phyloP scores from a whole-genome alignment of 2,113 vertebrate genomes.

The Rhegmatorhina hoffmannsi region DNA sequence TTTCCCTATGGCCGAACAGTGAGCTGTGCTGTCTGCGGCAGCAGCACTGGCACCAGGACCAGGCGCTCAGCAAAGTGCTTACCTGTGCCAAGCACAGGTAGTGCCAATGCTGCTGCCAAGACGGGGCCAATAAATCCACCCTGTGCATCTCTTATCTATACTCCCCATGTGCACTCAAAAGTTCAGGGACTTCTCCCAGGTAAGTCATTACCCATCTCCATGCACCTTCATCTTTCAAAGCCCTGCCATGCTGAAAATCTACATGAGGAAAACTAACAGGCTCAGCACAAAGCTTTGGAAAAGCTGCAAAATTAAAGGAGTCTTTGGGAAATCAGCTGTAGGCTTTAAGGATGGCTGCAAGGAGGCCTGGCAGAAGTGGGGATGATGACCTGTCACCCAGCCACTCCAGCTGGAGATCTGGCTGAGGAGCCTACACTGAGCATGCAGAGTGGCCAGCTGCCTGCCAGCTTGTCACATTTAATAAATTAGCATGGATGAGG shows the following conservation, averaged over 20 bases:
- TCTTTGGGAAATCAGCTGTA: background rate
- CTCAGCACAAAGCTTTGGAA: background rate
- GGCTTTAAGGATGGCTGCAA: background rate
- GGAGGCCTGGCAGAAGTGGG: background rate
- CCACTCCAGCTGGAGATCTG: background rate
- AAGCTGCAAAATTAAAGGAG: background rate
- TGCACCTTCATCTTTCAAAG: background rate
- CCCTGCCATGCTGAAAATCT: background rate
- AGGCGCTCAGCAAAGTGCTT: background rate
- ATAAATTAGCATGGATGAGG: background rate
- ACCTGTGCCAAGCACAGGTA: constrained; percentile 20
- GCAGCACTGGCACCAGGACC: background rate
- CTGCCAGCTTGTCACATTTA: background rate
- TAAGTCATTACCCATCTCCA: rapidly evolving
- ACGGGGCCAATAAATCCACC: background rate
- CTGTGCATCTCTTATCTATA: background rate
- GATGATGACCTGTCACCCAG: background rate
- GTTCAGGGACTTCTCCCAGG: background rate
- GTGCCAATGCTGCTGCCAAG: background rate
- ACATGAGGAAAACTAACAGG: background rate
- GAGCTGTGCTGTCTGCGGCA: background rate
- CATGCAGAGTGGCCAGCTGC: background rate
- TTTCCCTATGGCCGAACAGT: background rate
- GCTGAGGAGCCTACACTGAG: background rate
- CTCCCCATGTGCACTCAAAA: background rate